phyloP scores from a whole-genome alignment of 2,113 vertebrate species.

The Tragelaphus scriptus region DNA sequence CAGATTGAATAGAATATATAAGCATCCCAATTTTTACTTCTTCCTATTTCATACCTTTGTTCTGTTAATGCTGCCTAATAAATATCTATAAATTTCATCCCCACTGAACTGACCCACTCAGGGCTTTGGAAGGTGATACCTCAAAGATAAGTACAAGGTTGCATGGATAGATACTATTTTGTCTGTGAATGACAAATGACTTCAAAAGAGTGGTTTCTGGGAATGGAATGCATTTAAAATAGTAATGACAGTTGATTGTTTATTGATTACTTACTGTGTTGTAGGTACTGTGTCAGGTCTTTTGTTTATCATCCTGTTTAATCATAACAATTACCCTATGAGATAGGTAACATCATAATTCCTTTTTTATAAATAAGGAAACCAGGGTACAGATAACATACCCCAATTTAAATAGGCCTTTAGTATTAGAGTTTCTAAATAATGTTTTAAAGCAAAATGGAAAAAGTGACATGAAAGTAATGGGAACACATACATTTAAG shows the following conservation, averaged over 20 bases:
- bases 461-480: neutral
- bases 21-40: neutral
- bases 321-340: neutral
- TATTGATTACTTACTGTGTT: neutral
- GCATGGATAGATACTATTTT: neutral
- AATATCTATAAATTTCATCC: neutral
- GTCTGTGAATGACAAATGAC: neutral
- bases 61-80: neutral
- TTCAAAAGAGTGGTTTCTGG: neutral
- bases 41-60: neutral
- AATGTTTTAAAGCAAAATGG: neutral
- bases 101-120: neutral
- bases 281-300: neutral
- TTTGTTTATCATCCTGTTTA: slow-evolving; percentile 3
- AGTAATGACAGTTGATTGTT: neutral
- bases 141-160: neutral
- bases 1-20: neutral
- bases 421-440: neutral
- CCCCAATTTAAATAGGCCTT: neutral
- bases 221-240: neutral
- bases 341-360: neutral
- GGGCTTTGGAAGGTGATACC: neutral
- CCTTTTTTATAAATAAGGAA: slow-evolving; percentile 13
- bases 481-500: neutral
- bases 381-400: neutral